Base-by-base conservation (phyloP, 1,140 invertebrate species). In the Papilio polyxenes region DNA sequence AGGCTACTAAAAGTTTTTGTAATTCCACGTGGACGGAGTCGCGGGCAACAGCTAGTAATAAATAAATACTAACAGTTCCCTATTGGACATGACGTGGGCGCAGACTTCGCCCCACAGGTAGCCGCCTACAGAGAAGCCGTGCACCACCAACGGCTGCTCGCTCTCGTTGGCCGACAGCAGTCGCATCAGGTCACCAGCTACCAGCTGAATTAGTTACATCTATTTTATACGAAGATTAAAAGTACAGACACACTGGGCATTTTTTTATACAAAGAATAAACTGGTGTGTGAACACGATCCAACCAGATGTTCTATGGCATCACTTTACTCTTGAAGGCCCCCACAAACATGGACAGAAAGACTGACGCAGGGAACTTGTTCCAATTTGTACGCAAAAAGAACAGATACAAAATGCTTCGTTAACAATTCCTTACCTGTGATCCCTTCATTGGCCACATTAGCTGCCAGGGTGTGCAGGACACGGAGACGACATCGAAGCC, bases 71-170 rank as follows among this genome's bases (percentile, higher is more conserved):
- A 81, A 95, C 94, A 87, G 83, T 10, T 92, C 84, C 80, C 87
- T 89, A 82, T 95, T 89, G 51, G 88, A 87, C 85, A 93, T 92
- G 79, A 89, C 90, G 17, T 92, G 90, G 82, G 98, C 95, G 56
- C 96, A 95, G 3, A 95, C 80, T 93, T 98, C 98, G 10, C 97
- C 97, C 96, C 97, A 97, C 82, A 98, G 93, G 91, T 98, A 98
- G 17, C 96, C 98, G 10, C 96, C 98, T 0, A 98, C 97, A 0
- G 98, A 98, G 94, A 99, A 98, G 1, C 97, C 98, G 93, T 99
- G 98, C 17, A 98, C 88, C 7, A 98, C 88, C 75, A 98, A 94
- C 56, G 97, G 97, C 15, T 96, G 89, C 77, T 95, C 85, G 81
- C 87, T 90, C 31, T 90, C 90, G 87, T 97, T 97, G 31, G 94